phyloP scores from a whole-genome alignment of 64 coral and sea anemone species.

The Dendronephthya gigantea region DNA sequence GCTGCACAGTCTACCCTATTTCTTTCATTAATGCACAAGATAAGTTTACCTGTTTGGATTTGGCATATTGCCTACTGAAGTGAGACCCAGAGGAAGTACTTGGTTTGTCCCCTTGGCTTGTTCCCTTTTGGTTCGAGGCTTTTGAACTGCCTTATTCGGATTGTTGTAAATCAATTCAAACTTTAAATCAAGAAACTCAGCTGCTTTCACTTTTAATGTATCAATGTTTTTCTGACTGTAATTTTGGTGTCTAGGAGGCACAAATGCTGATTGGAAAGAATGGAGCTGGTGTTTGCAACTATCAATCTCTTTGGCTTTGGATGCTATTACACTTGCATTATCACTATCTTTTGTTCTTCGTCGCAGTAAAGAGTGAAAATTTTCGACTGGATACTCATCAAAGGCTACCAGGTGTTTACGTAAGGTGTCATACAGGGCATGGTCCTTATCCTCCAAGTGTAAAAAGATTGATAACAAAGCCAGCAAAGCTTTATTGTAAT shows the following conservation, averaged over 20 bases:
- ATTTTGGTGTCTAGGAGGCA: not conserved
- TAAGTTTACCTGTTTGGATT: not conserved
- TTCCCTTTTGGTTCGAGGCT: not conserved
- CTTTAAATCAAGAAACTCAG: not conserved
- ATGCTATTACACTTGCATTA: not conserved
- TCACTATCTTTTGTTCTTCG: not conserved
- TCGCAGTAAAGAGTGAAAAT: not conserved
- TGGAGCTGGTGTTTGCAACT: not conserved
- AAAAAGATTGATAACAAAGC: not conserved
- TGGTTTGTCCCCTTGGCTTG: not conserved
- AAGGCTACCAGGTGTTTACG: not conserved
- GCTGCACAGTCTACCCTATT: too few species aligned
- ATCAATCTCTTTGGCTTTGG: not conserved
- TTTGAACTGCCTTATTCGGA: not conserved
- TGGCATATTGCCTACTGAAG: not conserved
- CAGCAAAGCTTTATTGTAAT: not conserved
- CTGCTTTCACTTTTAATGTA: not conserved
- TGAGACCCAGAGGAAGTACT: not conserved
- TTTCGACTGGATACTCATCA: constrained; percentile 1
- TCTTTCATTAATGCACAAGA: not conserved
- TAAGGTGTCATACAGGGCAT: not conserved
- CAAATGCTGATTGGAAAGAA: not conserved
- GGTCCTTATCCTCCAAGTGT: not conserved
- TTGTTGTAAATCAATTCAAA: not conserved
- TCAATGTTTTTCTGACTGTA: not conserved